Conservation (phyloP, 1,140 invertebrate genomes). For the Melipona quadrifasciata region DNA sequence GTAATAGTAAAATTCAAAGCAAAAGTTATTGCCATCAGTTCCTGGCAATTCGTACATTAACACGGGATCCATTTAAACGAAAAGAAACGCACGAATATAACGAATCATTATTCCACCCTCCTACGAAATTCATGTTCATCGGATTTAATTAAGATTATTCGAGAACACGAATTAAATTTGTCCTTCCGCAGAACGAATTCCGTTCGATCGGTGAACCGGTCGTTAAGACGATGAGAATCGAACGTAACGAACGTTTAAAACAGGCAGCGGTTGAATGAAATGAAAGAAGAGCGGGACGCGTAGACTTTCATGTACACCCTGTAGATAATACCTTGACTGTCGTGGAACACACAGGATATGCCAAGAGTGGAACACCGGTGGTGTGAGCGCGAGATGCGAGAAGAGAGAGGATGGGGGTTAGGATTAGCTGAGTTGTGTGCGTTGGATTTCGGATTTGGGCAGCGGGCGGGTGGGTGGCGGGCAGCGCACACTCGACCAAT, state of each 20-base stretch:
- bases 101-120: background rate
- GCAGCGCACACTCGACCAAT: slow-evolving; percentile 73
- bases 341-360: slow-evolving; percentile 60
- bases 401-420: slow-evolving; percentile 62
- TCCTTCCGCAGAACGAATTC: background rate
- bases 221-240: background rate
- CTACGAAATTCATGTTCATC: background rate
- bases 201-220: background rate
- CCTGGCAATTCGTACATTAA: background rate
- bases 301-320: slow-evolving; percentile 61
- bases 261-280: background rate
- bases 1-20: background rate
- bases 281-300: background rate
- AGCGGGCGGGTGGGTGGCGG: slow-evolving; percentile 55
- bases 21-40: background rate
- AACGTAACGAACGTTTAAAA: background rate
- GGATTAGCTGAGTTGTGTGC: slow-evolving; percentile 79
- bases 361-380: slow-evolving; percentile 47
- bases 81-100: background rate
- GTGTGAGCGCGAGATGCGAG: slow-evolving; percentile 33
- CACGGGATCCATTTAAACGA: background rate
- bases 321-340: slow-evolving; percentile 63
- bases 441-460: slow-evolving; percentile 80
- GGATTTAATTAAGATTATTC: slow-evolving; percentile 6
- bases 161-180: background rate